phyloP scores from a whole-genome alignment of 2,888 invertebrate species.

The Mimachlamys varia region DNA sequence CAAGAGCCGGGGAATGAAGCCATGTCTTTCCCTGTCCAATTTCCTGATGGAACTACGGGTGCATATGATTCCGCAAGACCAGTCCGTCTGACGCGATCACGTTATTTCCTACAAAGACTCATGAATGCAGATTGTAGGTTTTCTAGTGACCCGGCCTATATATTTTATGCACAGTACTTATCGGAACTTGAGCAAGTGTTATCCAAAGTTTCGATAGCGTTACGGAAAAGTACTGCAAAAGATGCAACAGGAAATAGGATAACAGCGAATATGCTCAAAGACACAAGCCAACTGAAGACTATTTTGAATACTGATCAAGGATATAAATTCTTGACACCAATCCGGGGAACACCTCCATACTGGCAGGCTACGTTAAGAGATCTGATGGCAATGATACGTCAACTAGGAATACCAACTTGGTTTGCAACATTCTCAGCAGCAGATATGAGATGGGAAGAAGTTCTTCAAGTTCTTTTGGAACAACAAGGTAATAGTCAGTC shows the following conservation, averaged over 20 bases:
- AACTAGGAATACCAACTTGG: constrained; percentile 44
- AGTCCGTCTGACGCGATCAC: constrained; percentile 32
- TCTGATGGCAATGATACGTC: constrained; percentile 47
- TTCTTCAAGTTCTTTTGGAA: constrained; percentile 41
- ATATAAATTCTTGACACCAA: constrained; percentile 42
- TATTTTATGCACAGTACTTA: constrained; percentile 51
- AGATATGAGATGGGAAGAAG: constrained; percentile 41
- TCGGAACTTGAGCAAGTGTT: constrained; percentile 48
- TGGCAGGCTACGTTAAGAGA: constrained; percentile 40
- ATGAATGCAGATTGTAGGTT: constrained; percentile 46
- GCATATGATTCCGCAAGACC: constrained; percentile 41
- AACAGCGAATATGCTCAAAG: constrained; percentile 42
- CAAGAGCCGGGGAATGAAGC: constrained; percentile 45
- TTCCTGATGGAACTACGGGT: constrained; percentile 41
- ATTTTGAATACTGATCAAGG: constrained; percentile 39
- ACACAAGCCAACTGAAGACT: constrained; percentile 21
- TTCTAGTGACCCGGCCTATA: constrained; percentile 45
- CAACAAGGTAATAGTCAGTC: constrained; percentile 37
- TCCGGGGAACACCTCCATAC: too few species aligned
- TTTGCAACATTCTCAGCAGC: constrained; percentile 43
- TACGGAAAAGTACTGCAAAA: constrained; percentile 44
- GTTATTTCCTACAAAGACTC: too few species aligned
- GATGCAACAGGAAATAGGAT: constrained; percentile 6
- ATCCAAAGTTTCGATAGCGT: constrained; percentile 44
- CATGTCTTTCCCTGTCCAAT: constrained; percentile 49